These are phyloP conservation scores for Protodeltote pygarga DNA, from an alignment of 2,888 invertebrate species.

Conservation along the genomic window DNA sequence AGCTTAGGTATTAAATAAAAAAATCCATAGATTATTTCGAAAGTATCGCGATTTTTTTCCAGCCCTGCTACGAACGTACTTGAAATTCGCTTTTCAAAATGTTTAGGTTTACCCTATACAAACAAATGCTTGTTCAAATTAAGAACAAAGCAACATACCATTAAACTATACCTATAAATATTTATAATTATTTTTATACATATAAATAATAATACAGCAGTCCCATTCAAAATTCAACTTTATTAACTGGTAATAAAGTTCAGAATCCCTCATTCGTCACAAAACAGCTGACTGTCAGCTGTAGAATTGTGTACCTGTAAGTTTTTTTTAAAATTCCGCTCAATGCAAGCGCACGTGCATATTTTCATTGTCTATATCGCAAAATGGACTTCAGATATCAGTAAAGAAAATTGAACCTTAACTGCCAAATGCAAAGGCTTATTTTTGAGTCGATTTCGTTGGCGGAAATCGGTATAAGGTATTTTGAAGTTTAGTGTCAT, in stretches of 20 bases:
- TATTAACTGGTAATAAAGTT: fast-evolving
- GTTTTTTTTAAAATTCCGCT: conserved; percentile 44
- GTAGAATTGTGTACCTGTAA: conserved; percentile 57
- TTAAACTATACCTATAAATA: not conserved
- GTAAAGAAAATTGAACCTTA: not conserved
- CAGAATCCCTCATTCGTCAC: not conserved
- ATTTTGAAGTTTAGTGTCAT: not conserved
- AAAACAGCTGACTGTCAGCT: conserved; percentile 72
- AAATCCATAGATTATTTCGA: no score
- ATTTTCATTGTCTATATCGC: conserved; percentile 51
- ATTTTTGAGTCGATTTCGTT: not conserved
- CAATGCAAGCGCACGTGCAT: conserved; percentile 49
- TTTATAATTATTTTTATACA: conserved; percentile 1
- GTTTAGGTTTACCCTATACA: no score
- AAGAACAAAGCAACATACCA: no score
- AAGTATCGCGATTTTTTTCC: no score
- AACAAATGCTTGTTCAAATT: no score
- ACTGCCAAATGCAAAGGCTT: fast-evolving
- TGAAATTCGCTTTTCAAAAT: no score
- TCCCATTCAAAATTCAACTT: conserved; percentile 1
- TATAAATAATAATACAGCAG: conserved; percentile 15
- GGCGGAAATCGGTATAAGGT: not conserved
- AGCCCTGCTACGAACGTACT: no score
- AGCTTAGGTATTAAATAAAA: no score
- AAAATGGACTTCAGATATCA: conserved; percentile 51